Percentiles rank a stretch among this genome's conserved stretches.
Evolutionary conservation across 2,888 invertebrate genomes (phyloP).

Genomic region (Tridacna gigas): DNA sequence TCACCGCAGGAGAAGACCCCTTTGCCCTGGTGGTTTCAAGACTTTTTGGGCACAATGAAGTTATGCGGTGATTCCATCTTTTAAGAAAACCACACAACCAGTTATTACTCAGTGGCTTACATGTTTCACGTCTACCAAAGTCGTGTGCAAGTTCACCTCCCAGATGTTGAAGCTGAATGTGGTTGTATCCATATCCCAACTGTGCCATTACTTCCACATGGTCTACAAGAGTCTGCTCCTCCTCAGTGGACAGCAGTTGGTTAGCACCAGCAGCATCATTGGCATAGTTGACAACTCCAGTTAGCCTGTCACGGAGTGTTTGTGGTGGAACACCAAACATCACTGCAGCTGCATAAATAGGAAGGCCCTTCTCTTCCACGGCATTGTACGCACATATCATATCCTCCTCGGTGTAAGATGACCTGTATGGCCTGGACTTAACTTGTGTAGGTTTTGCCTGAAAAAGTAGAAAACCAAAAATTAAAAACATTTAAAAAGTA

Average conservation of each 20-base stretch:
- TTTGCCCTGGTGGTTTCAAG: slow-evolving; percentile 41
- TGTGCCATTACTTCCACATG: not conserved
- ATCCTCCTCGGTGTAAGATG: not conserved
- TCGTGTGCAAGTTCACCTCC: not conserved
- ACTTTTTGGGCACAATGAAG: slow-evolving; percentile 4
- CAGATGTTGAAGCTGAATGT: not conserved
- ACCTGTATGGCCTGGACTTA: no score
- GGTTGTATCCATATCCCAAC: not conserved
- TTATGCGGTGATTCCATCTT: slow-evolving; percentile 7
- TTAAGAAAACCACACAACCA: slow-evolving; percentile 32
- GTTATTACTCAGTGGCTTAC: slow-evolving; percentile 19
- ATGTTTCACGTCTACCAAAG: not conserved
- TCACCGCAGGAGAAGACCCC: slow-evolving; percentile 1
- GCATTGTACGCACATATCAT: not conserved
- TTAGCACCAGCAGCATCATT: not conserved
- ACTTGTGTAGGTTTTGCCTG: no score
- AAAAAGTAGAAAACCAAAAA: no score
- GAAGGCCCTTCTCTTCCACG: not conserved
- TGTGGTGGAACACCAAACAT: not conserved
- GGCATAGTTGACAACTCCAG: not conserved
- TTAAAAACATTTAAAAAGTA: no score
- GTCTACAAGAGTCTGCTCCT: not conserved
- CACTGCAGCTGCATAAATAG: not conserved
- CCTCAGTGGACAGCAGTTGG: not conserved
- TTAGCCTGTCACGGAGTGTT: slow-evolving; percentile 16